Conservation (phyloP, 2,113 vertebrate species). For the Alethe diademata region DNA sequence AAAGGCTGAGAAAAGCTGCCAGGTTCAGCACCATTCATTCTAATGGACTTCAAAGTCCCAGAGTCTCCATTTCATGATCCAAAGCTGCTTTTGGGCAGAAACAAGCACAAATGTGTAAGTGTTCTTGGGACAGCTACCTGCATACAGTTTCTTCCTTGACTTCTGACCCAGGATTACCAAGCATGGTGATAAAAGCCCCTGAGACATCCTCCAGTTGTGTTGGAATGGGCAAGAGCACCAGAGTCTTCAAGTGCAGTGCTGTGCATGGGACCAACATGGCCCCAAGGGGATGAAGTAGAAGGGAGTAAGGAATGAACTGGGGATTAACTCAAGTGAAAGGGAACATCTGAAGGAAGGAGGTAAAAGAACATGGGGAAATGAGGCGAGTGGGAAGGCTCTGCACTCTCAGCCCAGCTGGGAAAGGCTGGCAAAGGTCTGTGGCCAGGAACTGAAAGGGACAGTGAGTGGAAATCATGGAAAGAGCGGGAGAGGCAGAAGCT, state of each 20-base stretch:
- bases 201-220: neutral
- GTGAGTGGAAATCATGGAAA: neutral
- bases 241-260: neutral
- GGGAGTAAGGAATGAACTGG: neutral
- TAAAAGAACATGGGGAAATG: neutral
- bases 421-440: neutral
- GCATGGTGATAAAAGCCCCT: accelerated
- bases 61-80: neutral
- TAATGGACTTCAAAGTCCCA: neutral
- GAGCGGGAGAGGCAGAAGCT: neutral
- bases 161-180: neutral
- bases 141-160: neutral
- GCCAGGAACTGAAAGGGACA: neutral
- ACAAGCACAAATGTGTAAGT: accelerated
- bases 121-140: neutral
- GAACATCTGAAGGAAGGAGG: neutral
- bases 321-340: neutral
- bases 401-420: neutral
- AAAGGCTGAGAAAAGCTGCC: neutral
- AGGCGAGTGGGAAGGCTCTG: neutral
- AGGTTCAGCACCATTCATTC: neutral
- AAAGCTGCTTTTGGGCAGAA: neutral
- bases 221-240: neutral
- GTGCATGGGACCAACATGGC: too few species aligned
- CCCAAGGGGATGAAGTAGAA: neutral